These are phyloP conservation scores for Brachyistius frenatus DNA, from an alignment of 2,113 vertebrate genomes.

Conservation along the genomic window DNA sequence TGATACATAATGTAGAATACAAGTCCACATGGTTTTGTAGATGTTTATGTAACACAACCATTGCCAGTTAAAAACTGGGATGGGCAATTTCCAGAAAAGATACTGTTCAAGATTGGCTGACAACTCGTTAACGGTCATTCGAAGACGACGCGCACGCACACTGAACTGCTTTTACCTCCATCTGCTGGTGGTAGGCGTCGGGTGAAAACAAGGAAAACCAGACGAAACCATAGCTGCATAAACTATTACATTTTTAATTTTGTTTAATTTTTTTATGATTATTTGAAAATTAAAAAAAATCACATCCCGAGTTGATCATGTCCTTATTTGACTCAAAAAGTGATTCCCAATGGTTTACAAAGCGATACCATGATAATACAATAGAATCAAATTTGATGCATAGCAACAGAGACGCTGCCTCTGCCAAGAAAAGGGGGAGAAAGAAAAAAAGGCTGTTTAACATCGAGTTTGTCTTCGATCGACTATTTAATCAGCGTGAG, in stretches of 20 bases:
- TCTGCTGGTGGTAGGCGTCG: too few species aligned
- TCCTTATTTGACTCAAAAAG: not conserved
- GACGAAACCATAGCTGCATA: too few species aligned
- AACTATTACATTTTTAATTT: too few species aligned
- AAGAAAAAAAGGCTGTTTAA: not conserved
- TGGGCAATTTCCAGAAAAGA: too few species aligned
- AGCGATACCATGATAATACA: not conserved
- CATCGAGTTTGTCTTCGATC: not conserved
- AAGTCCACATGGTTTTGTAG: not conserved
- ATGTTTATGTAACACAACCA: constrained; percentile 1
- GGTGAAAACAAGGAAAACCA: too few species aligned
- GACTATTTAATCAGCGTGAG: constrained; percentile 11
- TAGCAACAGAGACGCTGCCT: constrained; percentile 22
- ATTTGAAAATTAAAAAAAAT: too few species aligned
- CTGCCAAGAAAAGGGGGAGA: not conserved
- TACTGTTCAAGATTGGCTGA: too few species aligned
- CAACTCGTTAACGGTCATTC: too few species aligned
- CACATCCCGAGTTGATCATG: too few species aligned
- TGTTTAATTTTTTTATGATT: too few species aligned
- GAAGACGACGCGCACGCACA: too few species aligned
- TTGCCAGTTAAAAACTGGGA: not conserved
- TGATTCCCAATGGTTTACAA: not conserved
- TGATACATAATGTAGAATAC: not conserved
- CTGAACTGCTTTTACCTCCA: too few species aligned
- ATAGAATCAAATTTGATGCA: constrained; percentile 14